phyloP scores from a whole-genome alignment of 2,113 vertebrate species.

The Epinephelus cyanopodus region DNA sequence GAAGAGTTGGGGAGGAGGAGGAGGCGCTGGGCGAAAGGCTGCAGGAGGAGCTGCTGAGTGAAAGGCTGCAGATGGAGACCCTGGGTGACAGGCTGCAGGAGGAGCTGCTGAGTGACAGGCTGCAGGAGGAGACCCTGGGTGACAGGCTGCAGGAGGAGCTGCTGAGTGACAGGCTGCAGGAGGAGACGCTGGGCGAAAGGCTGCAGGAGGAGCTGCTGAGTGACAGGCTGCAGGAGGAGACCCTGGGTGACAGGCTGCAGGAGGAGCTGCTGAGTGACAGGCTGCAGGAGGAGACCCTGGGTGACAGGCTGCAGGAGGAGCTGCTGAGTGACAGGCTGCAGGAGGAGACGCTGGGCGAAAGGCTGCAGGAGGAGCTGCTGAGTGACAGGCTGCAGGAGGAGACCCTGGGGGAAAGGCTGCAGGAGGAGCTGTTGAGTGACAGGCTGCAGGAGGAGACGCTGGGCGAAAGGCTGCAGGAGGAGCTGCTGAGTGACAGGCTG shows the following conservation, averaged over 20 bases:
- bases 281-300: not conserved
- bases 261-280: not conserved
- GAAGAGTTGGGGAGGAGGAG: not conserved
- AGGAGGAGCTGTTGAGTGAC: not conserved
- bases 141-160: not conserved
- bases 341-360: not conserved
- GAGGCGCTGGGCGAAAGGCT: slow-evolving; percentile 19
- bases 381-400: not conserved
- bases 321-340: not conserved
- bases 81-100: not conserved
- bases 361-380: not conserved
- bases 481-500: not conserved
- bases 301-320: not conserved
- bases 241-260: not conserved
- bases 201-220: not conserved
- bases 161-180: not conserved
- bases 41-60: no score
- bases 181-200: not conserved
- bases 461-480: not conserved
- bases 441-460: not conserved
- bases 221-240: slow-evolving; percentile 4
- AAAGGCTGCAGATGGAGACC: not conserved
- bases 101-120: not conserved
- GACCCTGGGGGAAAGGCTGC: not conserved
- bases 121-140: slow-evolving; percentile 45